Evolutionary conservation across 2,797 vertebrate species (phyloP), one percentile per base, ranked within the genome.

Genomic region (Rhynchonycteris naso): DNA sequence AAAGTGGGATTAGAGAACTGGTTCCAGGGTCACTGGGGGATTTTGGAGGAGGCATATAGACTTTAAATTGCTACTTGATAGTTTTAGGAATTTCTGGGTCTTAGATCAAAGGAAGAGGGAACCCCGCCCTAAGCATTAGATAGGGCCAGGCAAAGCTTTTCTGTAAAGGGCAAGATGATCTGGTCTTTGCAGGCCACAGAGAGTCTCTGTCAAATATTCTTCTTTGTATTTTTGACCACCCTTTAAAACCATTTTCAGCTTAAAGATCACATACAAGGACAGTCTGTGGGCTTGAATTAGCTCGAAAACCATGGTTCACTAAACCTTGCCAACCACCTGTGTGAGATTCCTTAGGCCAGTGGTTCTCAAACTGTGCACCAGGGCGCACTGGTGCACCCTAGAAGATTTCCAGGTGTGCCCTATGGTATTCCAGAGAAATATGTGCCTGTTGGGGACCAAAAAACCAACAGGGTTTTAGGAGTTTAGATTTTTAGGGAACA

Each of bases 241-340:
- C 28, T 88, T 87, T 65, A 54, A 72, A 56, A 63, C 8, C 11
- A 63, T 79, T 74, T 18, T 93, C 76, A 93, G 22, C 21, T 82
- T 15, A 38, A 75, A 75, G 50, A 14, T 7, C 7, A 28, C 8
- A n/a, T 52, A 28, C 15, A 35, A 58, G 63, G 35, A 84, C 24
- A 83, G 10, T 18, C 12, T n/a, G 1, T 38, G 56, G 50, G 15
- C 12, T 83, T 38, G 11, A 94, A 80, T 66, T 92, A 68, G 56
- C n/a, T 21, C 52, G 5, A 18, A 56, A 7, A 47, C 15, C 21
- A 3, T 15, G n/a, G 47, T 24, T 90, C 22, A 59, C 0, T 12
- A 19, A 76, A 59, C 16, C 14, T 58, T 54, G 30, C 28, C 28
- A 30, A 10, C 14, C 14, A 61, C 14, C 26, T 47, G 22, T 66